Conservation (phyloP, 2,113 vertebrate species). For the Climacteris rufus region DNA sequence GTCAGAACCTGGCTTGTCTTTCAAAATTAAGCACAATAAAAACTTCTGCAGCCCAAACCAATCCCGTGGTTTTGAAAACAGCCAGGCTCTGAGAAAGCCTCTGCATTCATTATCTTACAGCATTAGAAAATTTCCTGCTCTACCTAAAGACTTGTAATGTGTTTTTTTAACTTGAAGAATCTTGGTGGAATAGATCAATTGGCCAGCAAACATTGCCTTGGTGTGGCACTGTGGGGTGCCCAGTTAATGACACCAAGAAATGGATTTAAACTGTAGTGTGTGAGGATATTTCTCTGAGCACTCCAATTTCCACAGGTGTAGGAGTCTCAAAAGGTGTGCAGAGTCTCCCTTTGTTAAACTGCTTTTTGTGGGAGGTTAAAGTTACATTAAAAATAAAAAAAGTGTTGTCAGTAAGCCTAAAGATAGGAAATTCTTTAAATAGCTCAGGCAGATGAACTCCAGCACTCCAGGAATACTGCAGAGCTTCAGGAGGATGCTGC, state of each 20-base stretch:
- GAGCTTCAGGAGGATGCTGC: neutral
- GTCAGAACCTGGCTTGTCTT: neutral
- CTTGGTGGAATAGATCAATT: neutral
- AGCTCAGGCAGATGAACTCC: neutral
- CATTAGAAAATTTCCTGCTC: neutral
- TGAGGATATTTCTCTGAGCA: neutral
- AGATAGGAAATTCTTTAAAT: conserved; percentile 5
- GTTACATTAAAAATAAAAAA: neutral
- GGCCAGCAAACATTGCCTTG: neutral
- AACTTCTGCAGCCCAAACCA: neutral
- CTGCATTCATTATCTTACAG: neutral
- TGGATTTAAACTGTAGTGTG: neutral
- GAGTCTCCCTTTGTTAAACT: neutral
- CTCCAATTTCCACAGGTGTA: neutral
- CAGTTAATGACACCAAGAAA: neutral
- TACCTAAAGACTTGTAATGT: neutral
- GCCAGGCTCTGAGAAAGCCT: neutral
- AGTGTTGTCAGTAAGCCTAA: neutral
- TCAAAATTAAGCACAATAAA: neutral
- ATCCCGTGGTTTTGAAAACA: neutral
- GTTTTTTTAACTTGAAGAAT: neutral
- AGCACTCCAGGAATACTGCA: neutral
- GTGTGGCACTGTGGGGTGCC: neutral
- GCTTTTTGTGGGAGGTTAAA: neutral
- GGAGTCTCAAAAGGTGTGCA: neutral